Evolutionary conservation across 2,113 vertebrate species (phyloP).

Genomic region (Drymodes brunneopygia): DNA sequence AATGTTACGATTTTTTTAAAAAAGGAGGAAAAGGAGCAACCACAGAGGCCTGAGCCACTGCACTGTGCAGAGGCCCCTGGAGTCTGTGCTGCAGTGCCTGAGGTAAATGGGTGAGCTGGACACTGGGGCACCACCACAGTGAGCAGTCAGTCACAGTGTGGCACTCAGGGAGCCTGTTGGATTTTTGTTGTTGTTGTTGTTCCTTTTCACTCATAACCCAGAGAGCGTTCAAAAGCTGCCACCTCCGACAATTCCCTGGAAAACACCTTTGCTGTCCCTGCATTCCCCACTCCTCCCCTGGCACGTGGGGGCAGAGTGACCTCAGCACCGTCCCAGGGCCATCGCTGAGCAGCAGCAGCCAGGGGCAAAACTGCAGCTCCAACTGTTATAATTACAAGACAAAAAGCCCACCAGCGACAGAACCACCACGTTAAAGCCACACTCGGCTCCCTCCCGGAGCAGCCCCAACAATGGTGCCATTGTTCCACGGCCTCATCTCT

Average conservation of each 20-base stretch:
- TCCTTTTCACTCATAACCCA: background rate
- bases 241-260: background rate
- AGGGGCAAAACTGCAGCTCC: background rate
- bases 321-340: background rate
- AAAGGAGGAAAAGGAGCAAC: background rate
- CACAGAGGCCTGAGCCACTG: background rate
- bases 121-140: fast-evolving
- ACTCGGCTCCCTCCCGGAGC: slow-evolving; percentile 20
- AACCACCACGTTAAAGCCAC: background rate
- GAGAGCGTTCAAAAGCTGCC: background rate
- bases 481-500: slow-evolving; percentile 36
- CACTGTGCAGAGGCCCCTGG: background rate
- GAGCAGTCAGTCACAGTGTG: background rate
- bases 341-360: background rate
- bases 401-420: slow-evolving; percentile 35
- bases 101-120: too few species aligned
- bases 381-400: background rate
- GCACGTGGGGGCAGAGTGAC: background rate
- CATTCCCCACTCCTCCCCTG: fast-evolving
- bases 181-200: background rate
- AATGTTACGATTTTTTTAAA: too few species aligned
- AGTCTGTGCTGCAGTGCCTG: background rate
- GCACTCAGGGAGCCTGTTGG: background rate
- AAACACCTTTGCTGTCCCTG: fast-evolving
- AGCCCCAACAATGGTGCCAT: slow-evolving; percentile 38